These are phyloP conservation scores for Catharus ustulatus DNA, from an alignment of 2,797 vertebrate genomes.

Conservation along the genomic window DNA sequence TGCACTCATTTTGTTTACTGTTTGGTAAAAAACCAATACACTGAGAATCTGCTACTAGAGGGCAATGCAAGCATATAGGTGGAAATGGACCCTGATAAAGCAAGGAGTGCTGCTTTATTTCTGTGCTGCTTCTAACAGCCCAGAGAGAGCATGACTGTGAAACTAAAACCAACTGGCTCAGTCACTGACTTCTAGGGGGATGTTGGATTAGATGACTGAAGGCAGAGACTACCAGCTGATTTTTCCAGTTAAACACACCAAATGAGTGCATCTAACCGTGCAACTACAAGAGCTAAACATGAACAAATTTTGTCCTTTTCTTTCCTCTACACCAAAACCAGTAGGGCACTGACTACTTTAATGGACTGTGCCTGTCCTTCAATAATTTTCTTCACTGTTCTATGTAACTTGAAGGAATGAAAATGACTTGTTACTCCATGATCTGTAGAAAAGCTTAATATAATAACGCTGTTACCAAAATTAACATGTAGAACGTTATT, in stretches of 20 bases:
- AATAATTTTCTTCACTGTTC: background rate
- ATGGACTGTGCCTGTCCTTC: background rate
- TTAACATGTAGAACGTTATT: constrained; percentile 9
- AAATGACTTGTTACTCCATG: background rate
- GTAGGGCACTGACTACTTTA: background rate
- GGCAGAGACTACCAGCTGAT: background rate
- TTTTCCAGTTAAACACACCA: background rate
- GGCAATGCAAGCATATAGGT: background rate
- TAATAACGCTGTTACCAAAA: constrained; percentile 27
- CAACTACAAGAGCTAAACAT: background rate
- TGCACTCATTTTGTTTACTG: background rate
- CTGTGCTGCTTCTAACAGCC: background rate
- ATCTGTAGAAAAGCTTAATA: constrained; percentile 5
- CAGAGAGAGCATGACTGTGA: background rate
- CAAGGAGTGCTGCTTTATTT: background rate
- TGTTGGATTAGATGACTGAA: background rate
- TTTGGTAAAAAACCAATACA: background rate
- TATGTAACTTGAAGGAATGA: background rate
- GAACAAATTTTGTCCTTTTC: background rate
- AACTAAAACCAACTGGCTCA: background rate
- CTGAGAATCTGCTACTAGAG: background rate
- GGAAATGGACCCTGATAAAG: background rate
- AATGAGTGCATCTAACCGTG: background rate
- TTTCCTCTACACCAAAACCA: background rate
- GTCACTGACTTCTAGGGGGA: background rate